Evolutionary conservation across 2,888 invertebrate species (phyloP), one percentile per base, ranked within the genome.

Genomic region (Octonoba sinensis): DNA sequence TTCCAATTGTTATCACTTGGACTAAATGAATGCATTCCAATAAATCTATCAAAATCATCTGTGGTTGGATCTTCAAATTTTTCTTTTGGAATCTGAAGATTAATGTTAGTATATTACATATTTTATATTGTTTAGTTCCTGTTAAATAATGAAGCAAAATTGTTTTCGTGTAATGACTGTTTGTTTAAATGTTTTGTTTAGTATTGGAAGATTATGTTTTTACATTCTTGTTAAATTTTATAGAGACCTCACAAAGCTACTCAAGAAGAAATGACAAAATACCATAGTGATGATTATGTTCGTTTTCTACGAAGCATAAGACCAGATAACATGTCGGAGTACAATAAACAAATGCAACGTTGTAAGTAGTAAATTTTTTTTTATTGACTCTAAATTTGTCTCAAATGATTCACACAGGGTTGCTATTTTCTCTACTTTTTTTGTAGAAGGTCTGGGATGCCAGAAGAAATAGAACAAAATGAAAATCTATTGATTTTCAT

Each of bases 211-310:
- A 36, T 36, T 4, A 11, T 36, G 1, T 36, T 36, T 36, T 36
- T 36, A 1, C 3, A 6, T 36, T 36, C 36, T 36, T 18, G 15
- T 20, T 47, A 60, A 60, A 57, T 62, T 24, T 89, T 90, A 77
- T 89, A 99, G 98, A 92, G 99, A 87, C 99, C 99, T 47, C 97
- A 98, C 88, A 99, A 98, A 91, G 99, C 99, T 12, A 97, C 97
- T 12, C 96, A 97, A 73, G 98, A 99, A 89, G 99, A 99, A 90
- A 99, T 99, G 97, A 99, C 99, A 2, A 98, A 97, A 89, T 99
- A 99, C 88, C 99, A 99, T 90, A 98, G 97, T 62, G 99, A 99
- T 90, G 99, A 99, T 88, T 99, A 99, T 88, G 98, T 99, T 85
- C 92, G 97, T 85, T 99, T 99, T 88, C 90, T 99, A 76, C 92